Evolutionary conservation across 2,113 vertebrate genomes (phyloP).

Genomic region (Datnioides undecimradiatus): DNA sequence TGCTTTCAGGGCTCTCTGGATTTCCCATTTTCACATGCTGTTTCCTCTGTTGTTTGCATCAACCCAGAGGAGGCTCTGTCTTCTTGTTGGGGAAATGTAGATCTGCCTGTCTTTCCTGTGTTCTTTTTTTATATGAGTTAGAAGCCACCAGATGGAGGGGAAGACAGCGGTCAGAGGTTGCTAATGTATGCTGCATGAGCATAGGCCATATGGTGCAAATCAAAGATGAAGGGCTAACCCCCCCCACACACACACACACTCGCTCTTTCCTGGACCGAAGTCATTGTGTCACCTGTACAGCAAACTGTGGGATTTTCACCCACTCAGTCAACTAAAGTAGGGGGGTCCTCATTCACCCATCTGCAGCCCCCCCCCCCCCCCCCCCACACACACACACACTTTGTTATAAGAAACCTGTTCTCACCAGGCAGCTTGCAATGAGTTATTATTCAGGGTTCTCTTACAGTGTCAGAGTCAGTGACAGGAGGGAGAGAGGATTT

Average conservation of each 20-base stretch:
- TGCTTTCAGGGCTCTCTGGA: background rate
- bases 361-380: constrained; percentile 74
- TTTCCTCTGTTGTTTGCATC: constrained; percentile 57
- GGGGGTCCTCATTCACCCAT: constrained; percentile 71
- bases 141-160: constrained; percentile 81
- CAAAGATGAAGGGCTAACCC: constrained; percentile 64
- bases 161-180: constrained; percentile 60
- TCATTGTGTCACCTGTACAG: constrained; percentile 63
- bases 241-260: background rate
- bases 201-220: constrained; percentile 83
- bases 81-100: constrained; percentile 54
- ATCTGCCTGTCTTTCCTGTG: constrained; percentile 48
- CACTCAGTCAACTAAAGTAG: constrained; percentile 64
- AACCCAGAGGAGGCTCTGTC: constrained; percentile 40
- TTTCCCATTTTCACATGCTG: constrained; percentile 26
- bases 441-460: constrained; percentile 81
- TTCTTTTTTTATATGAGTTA: constrained; percentile 54
- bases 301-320: constrained; percentile 51
- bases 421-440: constrained; percentile 64
- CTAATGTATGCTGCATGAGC: constrained; percentile 71
- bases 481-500: constrained; percentile 29
- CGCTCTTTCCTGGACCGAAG: constrained; percentile 45
- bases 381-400: too few relatives aligned
- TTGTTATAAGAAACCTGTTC: constrained; percentile 80
- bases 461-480: constrained; percentile 45